Evolutionary conservation across 2,888 invertebrate genomes (phyloP), one percentile per base, ranked within the genome.

Genomic region (Meandrusa payeni): DNA sequence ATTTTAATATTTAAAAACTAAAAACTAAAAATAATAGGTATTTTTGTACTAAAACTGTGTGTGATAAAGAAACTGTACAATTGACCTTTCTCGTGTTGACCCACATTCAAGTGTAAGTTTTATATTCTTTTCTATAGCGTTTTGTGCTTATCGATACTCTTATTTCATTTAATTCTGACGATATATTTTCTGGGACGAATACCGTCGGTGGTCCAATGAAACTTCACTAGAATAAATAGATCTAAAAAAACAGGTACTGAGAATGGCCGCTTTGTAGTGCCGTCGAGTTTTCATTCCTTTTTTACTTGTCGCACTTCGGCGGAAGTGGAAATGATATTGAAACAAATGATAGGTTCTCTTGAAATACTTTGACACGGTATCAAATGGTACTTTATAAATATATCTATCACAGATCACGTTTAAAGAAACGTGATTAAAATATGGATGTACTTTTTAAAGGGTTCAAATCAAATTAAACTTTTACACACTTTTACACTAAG

Each of bases 311-410:
- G 93, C 13, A 92, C 90, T n/a, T 90, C 92, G 0, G 90, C 90
- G 51, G 94, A 94, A 69, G 91, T 93, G 43, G 92, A 93, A 64
- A 70, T 90, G 2, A 79, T 94, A 23, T 72, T 94, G 27, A 89
- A 88, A 40, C 91, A 91, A 55, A 80, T 76, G 2, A 63, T 77
- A 9, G 90, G 89, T 5, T 24, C 5, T 19, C 5, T 27, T n/a
- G 11, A 32, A 24, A 24, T 6, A 12, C 10, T 26, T 15, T 36
- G 5, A 10, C n/a, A n/a, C n/a, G n/a, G n/a, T n/a, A n/a, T n/a
- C n/a, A n/a, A n/a, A n/a, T n/a, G n/a, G n/a, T n/a, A n/a, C n/a
- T n/a, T n/a, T n/a, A n/a, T n/a, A n/a, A n/a, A n/a, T n/a, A n/a
- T n/a, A n/a, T n/a, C n/a, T n/a, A n/a, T n/a, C n/a, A n/a, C n/a